These are phyloP conservation scores for Sterrhoptilus dennistouni DNA, from an alignment of 2,113 vertebrate genomes.

Conservation along the genomic window DNA sequence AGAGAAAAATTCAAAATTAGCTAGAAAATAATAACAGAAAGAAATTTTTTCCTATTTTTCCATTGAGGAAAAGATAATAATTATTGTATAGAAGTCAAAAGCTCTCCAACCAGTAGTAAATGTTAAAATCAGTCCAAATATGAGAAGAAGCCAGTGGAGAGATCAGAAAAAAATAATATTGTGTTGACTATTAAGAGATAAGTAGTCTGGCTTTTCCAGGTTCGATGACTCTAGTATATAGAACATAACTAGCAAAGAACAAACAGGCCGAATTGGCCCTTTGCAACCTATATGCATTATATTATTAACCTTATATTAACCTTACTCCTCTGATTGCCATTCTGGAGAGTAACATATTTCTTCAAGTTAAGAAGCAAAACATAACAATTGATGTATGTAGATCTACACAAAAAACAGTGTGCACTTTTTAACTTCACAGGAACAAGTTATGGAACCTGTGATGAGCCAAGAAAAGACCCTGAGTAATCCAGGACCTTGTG, in stretches of 20 bases:
- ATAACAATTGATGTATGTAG: neutral
- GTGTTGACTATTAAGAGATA: neutral
- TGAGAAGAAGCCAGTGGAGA: neutral
- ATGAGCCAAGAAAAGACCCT: neutral
- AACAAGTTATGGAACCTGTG: neutral
- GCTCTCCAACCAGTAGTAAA: neutral
- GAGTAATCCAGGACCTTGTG: fast-evolving
- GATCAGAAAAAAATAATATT: neutral
- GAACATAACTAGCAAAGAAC: neutral
- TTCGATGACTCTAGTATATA: neutral
- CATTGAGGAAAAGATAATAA: neutral
- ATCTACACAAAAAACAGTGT: neutral
- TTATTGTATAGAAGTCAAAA: neutral
- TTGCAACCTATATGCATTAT: neutral
- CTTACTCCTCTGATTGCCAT: neutral
- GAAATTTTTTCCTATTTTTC: neutral
- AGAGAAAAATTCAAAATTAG: neutral
- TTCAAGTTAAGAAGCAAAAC: neutral
- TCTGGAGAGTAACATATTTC: neutral
- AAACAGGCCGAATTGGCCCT: neutral
- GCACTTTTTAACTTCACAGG: neutral
- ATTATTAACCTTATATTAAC: too few relatives aligned
- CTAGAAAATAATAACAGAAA: neutral
- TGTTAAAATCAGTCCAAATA: neutral
- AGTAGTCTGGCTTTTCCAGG: neutral